These are phyloP conservation scores for Ardeotis arabs DNA, from an alignment of 2,113 vertebrate genomes.

Conservation along the genomic window DNA sequence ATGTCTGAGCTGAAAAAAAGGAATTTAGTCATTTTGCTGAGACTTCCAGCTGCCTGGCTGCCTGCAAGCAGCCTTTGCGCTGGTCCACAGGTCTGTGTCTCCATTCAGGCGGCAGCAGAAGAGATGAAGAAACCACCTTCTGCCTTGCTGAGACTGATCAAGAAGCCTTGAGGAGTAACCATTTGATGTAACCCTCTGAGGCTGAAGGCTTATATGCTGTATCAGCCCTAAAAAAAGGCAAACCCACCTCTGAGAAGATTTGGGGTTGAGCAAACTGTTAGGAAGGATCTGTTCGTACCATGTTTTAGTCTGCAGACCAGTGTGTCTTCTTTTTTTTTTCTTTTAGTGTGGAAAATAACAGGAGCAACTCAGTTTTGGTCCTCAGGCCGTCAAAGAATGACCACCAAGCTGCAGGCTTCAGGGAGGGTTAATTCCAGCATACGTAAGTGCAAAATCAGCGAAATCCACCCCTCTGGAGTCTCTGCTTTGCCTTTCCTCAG, in stretches of 20 bases:
- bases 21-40: background rate
- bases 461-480: background rate
- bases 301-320: background rate
- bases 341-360: background rate
- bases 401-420: background rate
- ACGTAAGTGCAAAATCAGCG: background rate
- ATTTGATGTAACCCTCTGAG: background rate
- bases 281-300: background rate
- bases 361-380: background rate
- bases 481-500: background rate
- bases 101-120: background rate
- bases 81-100: background rate
- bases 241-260: background rate
- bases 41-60: background rate
- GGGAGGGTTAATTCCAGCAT: rapidly evolving
- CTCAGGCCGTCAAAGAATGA: background rate
- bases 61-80: background rate
- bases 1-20: background rate
- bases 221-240: background rate
- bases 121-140: background rate
- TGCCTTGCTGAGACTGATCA: background rate
- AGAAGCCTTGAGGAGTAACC: background rate
- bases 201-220: background rate
- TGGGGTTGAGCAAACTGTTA: background rate
- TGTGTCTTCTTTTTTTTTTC: background rate